phyloP scores from a whole-genome alignment of 2,113 vertebrate species.

The Odontophorus gujanensis region DNA sequence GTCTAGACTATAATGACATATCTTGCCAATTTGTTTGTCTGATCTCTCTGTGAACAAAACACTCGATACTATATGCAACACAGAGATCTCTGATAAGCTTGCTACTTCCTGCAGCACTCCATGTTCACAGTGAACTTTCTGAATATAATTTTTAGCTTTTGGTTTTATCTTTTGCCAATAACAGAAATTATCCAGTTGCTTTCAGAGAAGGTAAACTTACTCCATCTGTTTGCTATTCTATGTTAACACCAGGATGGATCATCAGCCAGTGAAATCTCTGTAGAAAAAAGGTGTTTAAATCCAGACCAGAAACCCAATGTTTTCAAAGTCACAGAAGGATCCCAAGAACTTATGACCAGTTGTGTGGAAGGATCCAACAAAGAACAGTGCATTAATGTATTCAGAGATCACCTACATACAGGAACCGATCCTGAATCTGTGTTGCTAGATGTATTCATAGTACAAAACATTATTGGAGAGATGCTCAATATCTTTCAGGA shows the following conservation, averaged over 20 bases:
- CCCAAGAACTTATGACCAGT: background rate
- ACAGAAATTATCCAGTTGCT: background rate
- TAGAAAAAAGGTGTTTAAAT: background rate
- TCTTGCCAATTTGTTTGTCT: conserved; percentile 45
- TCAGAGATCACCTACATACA: background rate
- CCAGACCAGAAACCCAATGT: background rate
- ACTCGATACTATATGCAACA: conserved; percentile 6
- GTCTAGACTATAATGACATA: conserved; percentile 24
- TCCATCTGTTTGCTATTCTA: background rate
- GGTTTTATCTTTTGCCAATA: background rate
- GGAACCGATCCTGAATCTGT: background rate
- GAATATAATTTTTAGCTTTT: background rate
- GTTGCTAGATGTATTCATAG: background rate
- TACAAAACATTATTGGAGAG: background rate
- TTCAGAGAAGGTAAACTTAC: background rate
- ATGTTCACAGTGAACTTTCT: background rate
- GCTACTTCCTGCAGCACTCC: conserved; percentile 33
- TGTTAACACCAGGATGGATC: background rate
- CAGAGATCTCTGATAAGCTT: conserved; percentile 42
- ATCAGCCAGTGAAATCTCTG: background rate
- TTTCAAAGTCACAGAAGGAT: background rate
- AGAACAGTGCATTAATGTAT: background rate
- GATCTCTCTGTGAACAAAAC: conserved; percentile 29
- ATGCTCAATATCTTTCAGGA: background rate
- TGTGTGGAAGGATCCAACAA: background rate